These are phyloP conservation scores for Cyaniris semiargus DNA, from an alignment of 2,888 invertebrate genomes.

Conservation along the genomic window DNA sequence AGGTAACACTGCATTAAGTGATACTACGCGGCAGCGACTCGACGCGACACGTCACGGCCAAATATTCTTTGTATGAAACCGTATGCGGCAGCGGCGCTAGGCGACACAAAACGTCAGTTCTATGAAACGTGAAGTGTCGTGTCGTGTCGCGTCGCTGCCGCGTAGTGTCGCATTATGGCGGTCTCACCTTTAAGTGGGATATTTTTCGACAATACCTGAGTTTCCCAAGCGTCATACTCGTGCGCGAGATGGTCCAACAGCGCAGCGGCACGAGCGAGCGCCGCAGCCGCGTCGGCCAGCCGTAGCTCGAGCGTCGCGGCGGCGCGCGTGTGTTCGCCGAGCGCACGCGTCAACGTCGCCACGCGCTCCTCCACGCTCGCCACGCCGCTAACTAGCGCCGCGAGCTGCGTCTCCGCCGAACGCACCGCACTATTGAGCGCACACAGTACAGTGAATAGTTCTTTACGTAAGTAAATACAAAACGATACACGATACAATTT, in stretches of 20 bases:
- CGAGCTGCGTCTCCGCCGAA: constrained; percentile 91
- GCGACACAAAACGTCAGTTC: no score
- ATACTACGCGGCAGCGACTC: no score
- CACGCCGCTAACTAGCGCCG: constrained; percentile 87
- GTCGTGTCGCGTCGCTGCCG: no score
- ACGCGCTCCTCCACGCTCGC: constrained; percentile 91
- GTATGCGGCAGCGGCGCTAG: no score
- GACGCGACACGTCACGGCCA: no score
- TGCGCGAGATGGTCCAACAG: constrained; percentile 87
- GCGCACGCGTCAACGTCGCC: constrained; percentile 86
- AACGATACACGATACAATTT: background rate
- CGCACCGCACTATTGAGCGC: constrained; percentile 83
- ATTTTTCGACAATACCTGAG: constrained; percentile 54
- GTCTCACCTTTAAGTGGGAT: no score
- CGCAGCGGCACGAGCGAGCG: constrained; percentile 88
- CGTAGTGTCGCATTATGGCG: no score
- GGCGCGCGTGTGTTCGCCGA: constrained; percentile 93
- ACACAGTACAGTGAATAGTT: background rate
- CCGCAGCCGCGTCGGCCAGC: constrained; percentile 88
- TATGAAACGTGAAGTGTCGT: no score
- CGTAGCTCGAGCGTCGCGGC: constrained; percentile 92
- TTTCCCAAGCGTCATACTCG: constrained; percentile 93
- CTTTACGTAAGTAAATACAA: background rate
- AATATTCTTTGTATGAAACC: no score
- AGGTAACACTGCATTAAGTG: no score